A percentile compares a stretch with the other conserved stretches of the same genome.
These are phyloP conservation scores for Epinotia demarniana DNA, from an alignment of 2,888 invertebrate species.

Conservation along the genomic window DNA sequence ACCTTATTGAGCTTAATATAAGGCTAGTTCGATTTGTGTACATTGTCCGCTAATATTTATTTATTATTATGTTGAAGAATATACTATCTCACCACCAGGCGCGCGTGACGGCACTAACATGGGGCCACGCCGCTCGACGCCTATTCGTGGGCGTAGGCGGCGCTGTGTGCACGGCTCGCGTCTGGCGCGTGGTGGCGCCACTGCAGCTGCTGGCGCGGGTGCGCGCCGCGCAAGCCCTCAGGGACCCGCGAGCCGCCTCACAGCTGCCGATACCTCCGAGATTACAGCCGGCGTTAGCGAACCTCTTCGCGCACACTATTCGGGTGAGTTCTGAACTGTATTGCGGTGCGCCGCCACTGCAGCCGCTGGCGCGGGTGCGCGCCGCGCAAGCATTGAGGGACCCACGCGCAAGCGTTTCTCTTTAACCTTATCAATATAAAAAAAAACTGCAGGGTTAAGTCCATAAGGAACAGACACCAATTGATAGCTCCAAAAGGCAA, in stretches of 20 bases:
- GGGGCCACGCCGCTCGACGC: conserved; percentile 99
- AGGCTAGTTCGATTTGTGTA: too few species aligned
- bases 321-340: conserved; percentile 83
- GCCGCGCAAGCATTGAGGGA: conserved; percentile 80
- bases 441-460: too few species aligned
- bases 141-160: conserved; percentile 94
- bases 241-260: conserved; percentile 89
- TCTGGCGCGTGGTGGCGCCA: conserved; percentile 95
- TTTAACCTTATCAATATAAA: too few species aligned
- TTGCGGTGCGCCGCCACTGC: conserved; percentile 76
- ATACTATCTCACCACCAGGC: conserved; percentile 79
- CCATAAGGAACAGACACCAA: too few species aligned
- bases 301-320: conserved; percentile 96
- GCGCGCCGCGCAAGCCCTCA: conserved; percentile 90
- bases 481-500: too few species aligned
- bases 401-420: too few species aligned
- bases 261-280: conserved; percentile 94
- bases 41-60: too few species aligned
- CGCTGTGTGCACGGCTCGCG: conserved; percentile 96
- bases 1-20: too few species aligned
- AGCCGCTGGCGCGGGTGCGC: conserved; percentile 94
- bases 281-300: conserved; percentile 92
- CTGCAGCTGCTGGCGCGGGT: conserved; percentile 95
- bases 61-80: neutral
- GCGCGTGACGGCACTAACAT: conserved; percentile 96